Evolutionary conservation across 2,113 vertebrate genomes (phyloP).

Genomic region (Rhagologus leucostigma): DNA sequence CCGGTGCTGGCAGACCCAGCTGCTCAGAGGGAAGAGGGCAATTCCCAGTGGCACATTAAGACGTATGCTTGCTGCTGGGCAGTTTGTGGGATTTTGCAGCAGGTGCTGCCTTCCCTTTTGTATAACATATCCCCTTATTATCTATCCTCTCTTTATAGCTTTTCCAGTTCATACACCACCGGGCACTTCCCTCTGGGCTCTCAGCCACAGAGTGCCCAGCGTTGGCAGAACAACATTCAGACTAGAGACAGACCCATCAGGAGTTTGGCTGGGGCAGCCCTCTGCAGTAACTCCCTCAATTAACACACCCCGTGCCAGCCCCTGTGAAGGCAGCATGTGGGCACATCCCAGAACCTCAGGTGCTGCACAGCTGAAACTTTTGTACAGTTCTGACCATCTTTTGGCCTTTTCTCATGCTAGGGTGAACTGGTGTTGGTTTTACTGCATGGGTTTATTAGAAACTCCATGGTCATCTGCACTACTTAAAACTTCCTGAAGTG

Average conservation of each 20-base stretch:
- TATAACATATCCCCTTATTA: background rate
- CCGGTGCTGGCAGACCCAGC: fast-evolving
- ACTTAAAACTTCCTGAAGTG: background rate
- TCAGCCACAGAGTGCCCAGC: background rate
- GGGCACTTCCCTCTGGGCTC: background rate
- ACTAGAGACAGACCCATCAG: background rate
- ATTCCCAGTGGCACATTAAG: background rate
- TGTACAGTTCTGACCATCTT: background rate
- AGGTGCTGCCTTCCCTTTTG: background rate
- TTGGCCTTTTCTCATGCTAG: background rate
- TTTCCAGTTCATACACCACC: background rate
- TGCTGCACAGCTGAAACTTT: background rate
- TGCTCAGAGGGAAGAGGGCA: background rate
- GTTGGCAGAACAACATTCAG: background rate
- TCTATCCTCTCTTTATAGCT: background rate
- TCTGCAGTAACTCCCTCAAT: background rate
- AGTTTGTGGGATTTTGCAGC: background rate
- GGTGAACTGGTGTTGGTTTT: background rate
- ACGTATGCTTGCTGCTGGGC: background rate
- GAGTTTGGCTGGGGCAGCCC: background rate
- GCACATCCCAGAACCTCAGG: background rate
- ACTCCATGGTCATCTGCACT: background rate
- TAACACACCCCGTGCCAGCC: background rate
- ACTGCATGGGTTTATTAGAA: background rate
- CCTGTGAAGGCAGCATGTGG: too few species aligned